Percentiles rank a stretch among this genome's conserved stretches.
phyloP scores from a whole-genome alignment of 2,888 invertebrate genomes.

The Zaprionus lineosus region DNA sequence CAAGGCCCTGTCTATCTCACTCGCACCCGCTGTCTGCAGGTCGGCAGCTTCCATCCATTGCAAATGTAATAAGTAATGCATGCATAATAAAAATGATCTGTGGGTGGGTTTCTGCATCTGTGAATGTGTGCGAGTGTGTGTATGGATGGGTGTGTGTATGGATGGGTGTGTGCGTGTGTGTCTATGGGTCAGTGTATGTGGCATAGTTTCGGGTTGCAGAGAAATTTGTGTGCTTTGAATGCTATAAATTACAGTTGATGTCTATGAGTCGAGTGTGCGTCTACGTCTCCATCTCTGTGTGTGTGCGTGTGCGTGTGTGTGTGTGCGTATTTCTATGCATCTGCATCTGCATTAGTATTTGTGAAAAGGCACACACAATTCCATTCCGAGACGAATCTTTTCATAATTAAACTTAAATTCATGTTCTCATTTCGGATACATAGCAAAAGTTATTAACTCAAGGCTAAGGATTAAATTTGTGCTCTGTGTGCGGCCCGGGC shows the following conservation, averaged over 20 bases:
- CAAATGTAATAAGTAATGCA: slow-evolving; percentile 58
- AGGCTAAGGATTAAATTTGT: too few relatives aligned
- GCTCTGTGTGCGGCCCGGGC: too few relatives aligned
- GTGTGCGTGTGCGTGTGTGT: background rate
- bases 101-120: background rate
- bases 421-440: too few relatives aligned
- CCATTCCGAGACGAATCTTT: too few relatives aligned
- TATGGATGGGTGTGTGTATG: background rate
- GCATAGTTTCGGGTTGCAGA: slow-evolving; percentile 47
- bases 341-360: too few relatives aligned
- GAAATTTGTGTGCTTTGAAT: slow-evolving; percentile 44
- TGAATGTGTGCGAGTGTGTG: background rate
- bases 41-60: slow-evolving; percentile 31
- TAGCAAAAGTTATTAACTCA: too few relatives aligned
- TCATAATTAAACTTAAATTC: too few relatives aligned
- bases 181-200: slow-evolving; percentile 16
- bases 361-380: too few relatives aligned
- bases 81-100: slow-evolving; percentile 49
- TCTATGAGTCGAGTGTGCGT: background rate
- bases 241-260: slow-evolving; percentile 42
- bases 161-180: background rate
- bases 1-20: background rate
- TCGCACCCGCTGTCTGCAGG: background rate
- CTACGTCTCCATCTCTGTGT: background rate
- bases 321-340: background rate